These are phyloP conservation scores for Typhlichthys subterraneus DNA, from an alignment of 2,797 vertebrate species.

Conservation along the genomic window DNA sequence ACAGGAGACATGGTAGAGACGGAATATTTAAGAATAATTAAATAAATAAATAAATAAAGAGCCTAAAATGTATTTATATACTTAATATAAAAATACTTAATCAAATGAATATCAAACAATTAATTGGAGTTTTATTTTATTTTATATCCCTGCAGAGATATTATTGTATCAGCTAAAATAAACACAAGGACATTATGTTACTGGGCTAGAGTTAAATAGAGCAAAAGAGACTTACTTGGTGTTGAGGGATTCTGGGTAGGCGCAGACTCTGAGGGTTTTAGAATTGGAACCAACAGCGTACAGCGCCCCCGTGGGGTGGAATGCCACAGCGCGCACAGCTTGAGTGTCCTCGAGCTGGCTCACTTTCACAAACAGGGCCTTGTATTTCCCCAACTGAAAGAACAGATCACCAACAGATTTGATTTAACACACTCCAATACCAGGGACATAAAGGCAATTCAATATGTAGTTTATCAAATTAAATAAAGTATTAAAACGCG, in stretches of 20 bases:
- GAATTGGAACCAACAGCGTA: conserved; percentile 98
- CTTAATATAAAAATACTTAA: no score
- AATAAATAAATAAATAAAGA: background rate
- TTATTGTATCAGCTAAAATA: background rate
- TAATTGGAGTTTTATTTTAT: no score
- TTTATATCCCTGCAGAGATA: no score
- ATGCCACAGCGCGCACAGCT: conserved; percentile 94
- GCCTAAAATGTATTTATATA: background rate
- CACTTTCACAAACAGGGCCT: conserved; percentile 87
- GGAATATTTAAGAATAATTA: background rate
- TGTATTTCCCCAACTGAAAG: conserved; percentile 81
- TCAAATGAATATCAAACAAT: no score
- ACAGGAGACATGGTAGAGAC: background rate
- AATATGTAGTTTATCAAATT: no score
- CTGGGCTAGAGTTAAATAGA: background rate
- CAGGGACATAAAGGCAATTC: no score
- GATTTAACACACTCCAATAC: background rate
- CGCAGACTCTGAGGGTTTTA: conserved; percentile 94
- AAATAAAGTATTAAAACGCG: no score
- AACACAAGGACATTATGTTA: background rate
- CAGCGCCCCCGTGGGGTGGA: conserved; percentile 90
- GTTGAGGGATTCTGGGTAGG: conserved; percentile 85
- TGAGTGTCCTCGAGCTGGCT: conserved; percentile 95
- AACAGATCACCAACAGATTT: background rate
- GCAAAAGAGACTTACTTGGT: conserved; percentile 74